Evolutionary conservation across 30 jellyfish, hydroid and myxozoan genomes (phyloP).

Genomic region (Chironex yamaguchii): DNA sequence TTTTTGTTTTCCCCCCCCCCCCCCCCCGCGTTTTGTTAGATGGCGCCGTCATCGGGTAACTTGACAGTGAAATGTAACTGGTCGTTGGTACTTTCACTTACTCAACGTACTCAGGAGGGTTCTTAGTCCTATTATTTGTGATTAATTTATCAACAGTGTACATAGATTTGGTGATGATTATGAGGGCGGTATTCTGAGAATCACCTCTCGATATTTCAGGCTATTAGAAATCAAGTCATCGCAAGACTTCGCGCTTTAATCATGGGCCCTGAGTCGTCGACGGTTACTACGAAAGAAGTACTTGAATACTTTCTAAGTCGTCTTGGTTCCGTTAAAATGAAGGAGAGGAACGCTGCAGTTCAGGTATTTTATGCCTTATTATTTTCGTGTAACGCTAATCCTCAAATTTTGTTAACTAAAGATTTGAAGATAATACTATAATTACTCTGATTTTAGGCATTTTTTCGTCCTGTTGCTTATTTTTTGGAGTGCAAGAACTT

Average conservation of each 20-base stretch:
- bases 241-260: slow-evolving; percentile 78
- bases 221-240: slow-evolving; percentile 70
- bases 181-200: neutral
- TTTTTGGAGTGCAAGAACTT: no score
- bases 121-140: no score
- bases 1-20: no score
- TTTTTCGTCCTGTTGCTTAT: no score
- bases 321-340: slow-evolving; percentile 74
- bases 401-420: neutral
- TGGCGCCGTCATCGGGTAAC: no score
- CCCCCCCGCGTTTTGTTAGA: no score
- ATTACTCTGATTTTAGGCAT: no score
- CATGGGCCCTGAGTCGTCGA: slow-evolving; percentile 81
- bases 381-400: neutral
- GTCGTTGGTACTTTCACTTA: no score
- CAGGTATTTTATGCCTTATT: no score
- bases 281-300: slow-evolving; percentile 64
- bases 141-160: no score
- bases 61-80: no score
- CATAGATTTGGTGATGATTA: neutral
- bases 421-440: no score
- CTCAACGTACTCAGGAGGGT: neutral
- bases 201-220: slow-evolving; percentile 8
- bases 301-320: slow-evolving; percentile 82
- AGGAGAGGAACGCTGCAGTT: slow-evolving; percentile 88